Conservation (phyloP, 2,888 invertebrate genomes). For the Nemotelus pantherinus region DNA sequence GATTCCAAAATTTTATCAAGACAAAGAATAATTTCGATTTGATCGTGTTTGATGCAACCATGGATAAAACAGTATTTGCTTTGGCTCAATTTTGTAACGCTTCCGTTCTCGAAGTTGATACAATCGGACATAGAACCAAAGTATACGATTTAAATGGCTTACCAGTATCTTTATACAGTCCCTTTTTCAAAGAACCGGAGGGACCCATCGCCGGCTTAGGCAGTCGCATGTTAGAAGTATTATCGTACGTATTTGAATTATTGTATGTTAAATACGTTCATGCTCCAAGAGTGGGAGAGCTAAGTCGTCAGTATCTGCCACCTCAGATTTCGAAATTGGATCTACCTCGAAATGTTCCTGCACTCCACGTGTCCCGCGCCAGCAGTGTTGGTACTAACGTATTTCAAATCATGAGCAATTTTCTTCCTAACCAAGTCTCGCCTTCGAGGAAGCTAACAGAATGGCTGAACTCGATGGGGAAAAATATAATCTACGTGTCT, state of each 20-base stretch:
- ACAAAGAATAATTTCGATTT: slow-evolving; percentile 53
- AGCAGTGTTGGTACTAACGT: too few species aligned
- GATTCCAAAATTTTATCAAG: slow-evolving; percentile 54
- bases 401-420: too few species aligned
- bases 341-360: too few species aligned
- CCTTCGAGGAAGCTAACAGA: too few species aligned
- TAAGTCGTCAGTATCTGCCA: background rate
- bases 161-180: background rate
- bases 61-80: slow-evolving; percentile 62
- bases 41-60: slow-evolving; percentile 61
- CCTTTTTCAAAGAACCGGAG: background rate
- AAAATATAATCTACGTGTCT: slow-evolving; percentile 57
- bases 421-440: too few species aligned
- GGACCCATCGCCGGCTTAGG: background rate
- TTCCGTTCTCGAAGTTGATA: slow-evolving; percentile 57
- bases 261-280: slow-evolving; percentile 30
- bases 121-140: slow-evolving; percentile 59
- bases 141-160: slow-evolving; percentile 54
- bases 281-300: slow-evolving; percentile 46
- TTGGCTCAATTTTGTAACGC: slow-evolving; percentile 60
- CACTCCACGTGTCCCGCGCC: too few species aligned
- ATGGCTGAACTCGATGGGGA: background rate
- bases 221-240: background rate
- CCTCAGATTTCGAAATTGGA: slow-evolving; percentile 10
- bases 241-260: slow-evolving; percentile 23